Evolutionary conservation across 1,140 invertebrate genomes (phyloP), one percentile per base, ranked within the genome.

Genomic region (Yoshiicerus persimilis): DNA sequence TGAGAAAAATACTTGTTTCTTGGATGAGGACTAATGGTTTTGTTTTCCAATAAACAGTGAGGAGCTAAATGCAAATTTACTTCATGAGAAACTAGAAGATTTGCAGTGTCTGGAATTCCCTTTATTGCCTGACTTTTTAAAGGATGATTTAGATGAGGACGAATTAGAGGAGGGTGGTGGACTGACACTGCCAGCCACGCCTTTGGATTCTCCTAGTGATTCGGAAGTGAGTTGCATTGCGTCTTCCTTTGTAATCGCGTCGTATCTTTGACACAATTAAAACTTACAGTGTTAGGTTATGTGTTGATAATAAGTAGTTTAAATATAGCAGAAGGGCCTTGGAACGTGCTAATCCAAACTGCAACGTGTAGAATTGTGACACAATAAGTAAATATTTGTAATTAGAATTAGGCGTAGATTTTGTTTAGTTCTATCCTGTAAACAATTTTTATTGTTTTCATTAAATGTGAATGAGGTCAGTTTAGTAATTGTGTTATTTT

Each of bases 121-220:
- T 34, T 27, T 75, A 6, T 25, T 91, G 4, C 88, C 90, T 2
- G 84, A 88, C 16, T 86, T 91, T n/a, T 87, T 90, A 32, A 77
- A 91, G 32, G 90, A 91, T 64, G 90, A 89, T 86, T 88, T 90
- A 77, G 91, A 92, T 89, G 91, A 91, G 23, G 91, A 92, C 27
- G 91, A 92, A 39, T 87, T 91, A 23, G 90, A 91, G 34, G 91
- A 91, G 41, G 89, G 89, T 13, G 88, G 88, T 66, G 90, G 90
- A 56, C 87, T 89, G 30, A 91, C 90, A 2, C 83, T 91, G 34
- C 90, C 90, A 20, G 89, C 88, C 2, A 90, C 90, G 9, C 90
- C 90, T 27, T 75, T 88, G 32, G 90, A 91, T 20, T 89, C 89
- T 13, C 89, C 90, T 4, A 87, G 84, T 64, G 90, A 91, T 70